Conservation (phyloP, 2,888 invertebrate genomes). For the Epistrophe grossulariae region DNA sequence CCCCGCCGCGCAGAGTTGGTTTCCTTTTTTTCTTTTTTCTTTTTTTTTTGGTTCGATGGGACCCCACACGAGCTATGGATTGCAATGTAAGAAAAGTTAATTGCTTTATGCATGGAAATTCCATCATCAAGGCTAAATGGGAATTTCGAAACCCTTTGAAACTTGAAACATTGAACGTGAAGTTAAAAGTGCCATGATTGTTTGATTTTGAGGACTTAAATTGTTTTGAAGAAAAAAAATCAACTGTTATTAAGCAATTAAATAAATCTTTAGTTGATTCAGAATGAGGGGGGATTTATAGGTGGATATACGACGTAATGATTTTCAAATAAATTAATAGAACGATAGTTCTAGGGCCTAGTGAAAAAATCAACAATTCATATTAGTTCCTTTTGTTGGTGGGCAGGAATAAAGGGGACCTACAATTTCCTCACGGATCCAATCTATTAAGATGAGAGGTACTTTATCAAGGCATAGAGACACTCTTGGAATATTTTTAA, state of each 20-base stretch:
- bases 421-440: too few species aligned
- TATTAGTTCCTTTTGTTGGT: too few species aligned
- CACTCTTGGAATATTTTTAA: too few species aligned
- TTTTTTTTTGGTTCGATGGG: constrained; percentile 5
- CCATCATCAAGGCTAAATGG: constrained; percentile 39
- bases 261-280: not conserved
- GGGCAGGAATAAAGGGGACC: too few species aligned
- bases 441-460: too few species aligned
- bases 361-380: too few species aligned
- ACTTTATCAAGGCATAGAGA: too few species aligned
- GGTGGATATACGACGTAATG: not conserved
- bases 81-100: constrained; percentile 45
- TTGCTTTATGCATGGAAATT: constrained; percentile 49
- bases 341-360: too few species aligned
- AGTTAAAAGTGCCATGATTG: constrained; percentile 21
- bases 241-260: constrained; percentile 10
- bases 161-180: constrained; percentile 27
- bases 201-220: constrained; percentile 12
- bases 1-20: not conserved
- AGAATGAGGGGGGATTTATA: not conserved
- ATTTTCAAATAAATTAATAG: not conserved
- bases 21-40: constrained; percentile 3
- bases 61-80: constrained; percentile 57
- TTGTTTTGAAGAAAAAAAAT: not conserved
- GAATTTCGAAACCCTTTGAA: constrained; percentile 35